These are phyloP conservation scores for Meteorus sp. DNA, from an alignment of 1,140 invertebrate genomes.

Conservation along the genomic window DNA sequence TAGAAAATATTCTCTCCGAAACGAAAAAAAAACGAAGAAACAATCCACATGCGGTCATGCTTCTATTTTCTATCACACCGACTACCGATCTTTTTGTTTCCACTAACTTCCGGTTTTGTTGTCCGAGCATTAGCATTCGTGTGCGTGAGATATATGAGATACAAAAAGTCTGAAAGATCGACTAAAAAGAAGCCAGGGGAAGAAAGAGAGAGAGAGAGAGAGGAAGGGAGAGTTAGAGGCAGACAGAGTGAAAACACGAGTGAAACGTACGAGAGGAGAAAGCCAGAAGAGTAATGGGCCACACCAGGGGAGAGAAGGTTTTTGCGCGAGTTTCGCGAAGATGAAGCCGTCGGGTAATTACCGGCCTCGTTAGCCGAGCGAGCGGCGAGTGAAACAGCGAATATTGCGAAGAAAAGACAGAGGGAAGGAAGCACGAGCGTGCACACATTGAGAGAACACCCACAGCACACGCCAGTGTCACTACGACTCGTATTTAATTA, in stretches of 20 bases:
- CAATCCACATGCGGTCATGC: no score
- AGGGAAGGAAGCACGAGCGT: neutral
- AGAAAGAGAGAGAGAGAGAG: conserved; percentile 12
- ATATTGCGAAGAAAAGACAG: neutral
- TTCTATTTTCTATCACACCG: no score
- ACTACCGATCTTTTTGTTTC: no score
- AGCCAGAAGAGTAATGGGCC: conserved; percentile 44
- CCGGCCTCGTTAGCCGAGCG: conserved; percentile 54
- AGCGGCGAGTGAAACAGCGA: conserved; percentile 17
- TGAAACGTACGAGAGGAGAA: conserved; percentile 10
- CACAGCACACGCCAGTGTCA: conserved; percentile 39
- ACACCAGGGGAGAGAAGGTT: conserved; percentile 34
- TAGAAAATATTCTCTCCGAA: no score
- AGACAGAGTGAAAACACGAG: conserved; percentile 13
- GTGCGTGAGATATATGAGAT: no score
- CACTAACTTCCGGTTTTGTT: no score
- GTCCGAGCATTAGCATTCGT: no score
- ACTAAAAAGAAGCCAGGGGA: no score
- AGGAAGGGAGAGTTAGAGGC: conserved; percentile 8
- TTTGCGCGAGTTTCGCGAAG: conserved; percentile 53
- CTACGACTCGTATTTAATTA: conserved; percentile 55
- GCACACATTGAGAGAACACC: conserved; percentile 10
- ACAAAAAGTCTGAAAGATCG: no score
- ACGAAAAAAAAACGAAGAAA: no score
- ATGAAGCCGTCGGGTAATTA: conserved; percentile 59